Evolutionary conservation across 2,113 vertebrate genomes (phyloP), one percentile per base, ranked within the genome.

Genomic region (Bungarus multicinctus): DNA sequence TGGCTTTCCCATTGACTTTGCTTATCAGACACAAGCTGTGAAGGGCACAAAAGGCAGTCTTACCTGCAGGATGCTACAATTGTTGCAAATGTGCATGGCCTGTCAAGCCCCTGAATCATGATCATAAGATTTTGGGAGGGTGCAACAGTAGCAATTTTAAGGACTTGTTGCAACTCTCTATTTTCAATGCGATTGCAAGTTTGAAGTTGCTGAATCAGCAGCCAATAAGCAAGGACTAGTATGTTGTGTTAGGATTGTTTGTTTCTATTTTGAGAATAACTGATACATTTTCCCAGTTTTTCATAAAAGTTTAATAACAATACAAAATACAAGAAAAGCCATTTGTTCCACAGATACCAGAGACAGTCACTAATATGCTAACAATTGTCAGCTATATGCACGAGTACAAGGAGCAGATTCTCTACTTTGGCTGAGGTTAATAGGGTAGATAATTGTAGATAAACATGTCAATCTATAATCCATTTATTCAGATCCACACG

Each of bases 271-370:
- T 81, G n/a, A 87, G n/a, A 64, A 86, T 23, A 86, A 39, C 8
- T 87, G 81, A 87, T 3, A 92, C n/a, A 60, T 81, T 81, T 81
- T 8, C 18, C 69, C 3, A 81, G 30, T 45, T 85, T 69, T 87
- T 50, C 94, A 96, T 47, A 92, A 96, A 94, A 81, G 74, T 97
- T 97, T 97, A 97, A 96, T 97, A 95, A 95, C 94, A 96, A 95
- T 97, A 97, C 95, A 97, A 97, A 97, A 96, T 47, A 57, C 57
- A 43, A 53, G 86, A 93, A 93, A 95, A 94, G 58, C 87, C 53
- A 58, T 92, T 86, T 94, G 88, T 58, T 95, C 95, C 96, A 94
- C 64, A 94, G 50, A 91, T 89, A 95, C 95, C 93, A 95, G n/a
- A 93, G 57, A 91, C 95, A 95, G 87, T 93, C 93, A 87, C 30